Conservation (phyloP, 2,797 vertebrate species). For the Columba guinea region DNA sequence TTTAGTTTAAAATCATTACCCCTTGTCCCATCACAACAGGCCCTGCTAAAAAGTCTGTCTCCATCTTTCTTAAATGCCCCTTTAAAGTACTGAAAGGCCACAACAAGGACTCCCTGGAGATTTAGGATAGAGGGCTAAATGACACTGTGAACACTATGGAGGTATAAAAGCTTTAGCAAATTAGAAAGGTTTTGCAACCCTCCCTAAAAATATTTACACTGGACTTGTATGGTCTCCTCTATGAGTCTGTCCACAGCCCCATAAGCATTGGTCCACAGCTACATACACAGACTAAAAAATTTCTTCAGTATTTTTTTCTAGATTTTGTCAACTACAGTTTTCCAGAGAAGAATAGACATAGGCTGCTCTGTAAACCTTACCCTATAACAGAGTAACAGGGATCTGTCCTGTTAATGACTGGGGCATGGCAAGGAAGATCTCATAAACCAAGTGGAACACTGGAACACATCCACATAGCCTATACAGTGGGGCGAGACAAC, state of each 20-base stretch:
- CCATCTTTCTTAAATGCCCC: too few species aligned
- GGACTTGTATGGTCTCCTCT: background rate
- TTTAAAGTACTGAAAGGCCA: too few species aligned
- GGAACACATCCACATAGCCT: background rate
- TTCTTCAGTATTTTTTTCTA: background rate
- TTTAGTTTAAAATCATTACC: too few species aligned
- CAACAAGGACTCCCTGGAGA: too few species aligned
- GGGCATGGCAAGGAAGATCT: background rate
- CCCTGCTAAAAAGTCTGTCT: too few species aligned
- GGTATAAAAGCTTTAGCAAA: background rate
- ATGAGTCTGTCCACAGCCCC: background rate
- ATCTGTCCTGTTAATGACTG: background rate
- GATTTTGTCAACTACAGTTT: background rate
- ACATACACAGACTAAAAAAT: background rate
- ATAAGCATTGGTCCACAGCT: background rate
- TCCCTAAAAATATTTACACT: background rate
- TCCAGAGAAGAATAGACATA: background rate
- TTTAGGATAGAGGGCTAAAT: background rate
- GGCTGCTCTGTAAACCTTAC: background rate
- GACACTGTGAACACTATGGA: background rate
- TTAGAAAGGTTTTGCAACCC: background rate
- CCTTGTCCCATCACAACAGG: too few species aligned
- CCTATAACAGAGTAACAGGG: background rate
- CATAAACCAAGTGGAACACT: background rate
- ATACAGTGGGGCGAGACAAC: background rate